phyloP scores from a whole-genome alignment of 2,113 vertebrate genomes.

The Thinocorus orbignyianus region DNA sequence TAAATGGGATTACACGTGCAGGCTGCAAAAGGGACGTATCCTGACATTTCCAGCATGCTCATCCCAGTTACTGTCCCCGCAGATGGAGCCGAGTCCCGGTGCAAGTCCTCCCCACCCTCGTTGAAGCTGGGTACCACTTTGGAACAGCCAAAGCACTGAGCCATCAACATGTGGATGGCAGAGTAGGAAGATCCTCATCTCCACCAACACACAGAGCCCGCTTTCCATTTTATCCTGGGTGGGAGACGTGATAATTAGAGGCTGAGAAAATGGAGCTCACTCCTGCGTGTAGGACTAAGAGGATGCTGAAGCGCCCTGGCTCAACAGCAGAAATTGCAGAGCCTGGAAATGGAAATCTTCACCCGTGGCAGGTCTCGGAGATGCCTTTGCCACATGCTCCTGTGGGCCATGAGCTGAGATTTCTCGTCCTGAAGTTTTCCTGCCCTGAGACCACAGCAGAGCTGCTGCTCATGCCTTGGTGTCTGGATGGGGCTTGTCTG shows the following conservation, averaged over 20 bases:
- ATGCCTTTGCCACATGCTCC: background rate
- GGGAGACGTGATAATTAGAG: background rate
- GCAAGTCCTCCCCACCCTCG: background rate
- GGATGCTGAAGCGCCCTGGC: background rate
- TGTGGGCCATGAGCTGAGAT: background rate
- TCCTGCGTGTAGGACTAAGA: background rate
- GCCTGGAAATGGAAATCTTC: background rate
- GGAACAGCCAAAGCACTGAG: background rate
- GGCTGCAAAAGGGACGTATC: fast-evolving
- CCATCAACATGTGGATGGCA: background rate
- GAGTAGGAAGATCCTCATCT: background rate
- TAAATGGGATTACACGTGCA: fast-evolving
- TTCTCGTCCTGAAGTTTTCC: background rate
- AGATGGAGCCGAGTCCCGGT: background rate
- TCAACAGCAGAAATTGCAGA: background rate
- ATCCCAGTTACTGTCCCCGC: background rate
- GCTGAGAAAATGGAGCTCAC: background rate
- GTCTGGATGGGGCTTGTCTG: background rate
- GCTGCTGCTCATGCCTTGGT: background rate
- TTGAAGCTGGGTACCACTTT: background rate
- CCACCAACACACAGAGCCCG: background rate
- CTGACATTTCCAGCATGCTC: background rate
- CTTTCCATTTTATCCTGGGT: background rate
- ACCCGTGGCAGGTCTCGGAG: background rate
- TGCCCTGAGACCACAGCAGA: background rate